These are phyloP conservation scores for Falcaria lacertinaria DNA, from an alignment of 2,888 invertebrate genomes.

Conservation along the genomic window DNA sequence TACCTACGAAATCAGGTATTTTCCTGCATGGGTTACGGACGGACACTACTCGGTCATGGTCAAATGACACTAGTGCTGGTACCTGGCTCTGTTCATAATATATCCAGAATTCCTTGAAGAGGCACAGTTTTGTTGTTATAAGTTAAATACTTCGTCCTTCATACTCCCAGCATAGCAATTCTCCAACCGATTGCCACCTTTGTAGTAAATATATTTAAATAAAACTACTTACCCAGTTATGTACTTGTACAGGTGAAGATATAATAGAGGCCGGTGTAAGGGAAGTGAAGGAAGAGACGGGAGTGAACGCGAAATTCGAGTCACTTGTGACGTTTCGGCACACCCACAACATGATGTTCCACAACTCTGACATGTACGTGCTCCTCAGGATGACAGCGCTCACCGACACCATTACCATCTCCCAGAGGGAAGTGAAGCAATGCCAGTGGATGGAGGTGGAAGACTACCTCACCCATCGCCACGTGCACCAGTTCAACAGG, in stretches of 20 bases:
- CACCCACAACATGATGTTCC: constrained; percentile 86
- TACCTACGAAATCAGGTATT: no score
- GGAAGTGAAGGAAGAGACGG: constrained; percentile 95
- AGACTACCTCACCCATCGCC: constrained; percentile 84
- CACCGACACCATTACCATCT: constrained; percentile 81
- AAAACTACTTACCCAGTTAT: no score
- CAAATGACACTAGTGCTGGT: no score
- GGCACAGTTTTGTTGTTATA: no score
- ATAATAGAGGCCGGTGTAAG: constrained; percentile 88
- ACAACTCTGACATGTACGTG: constrained; percentile 92
- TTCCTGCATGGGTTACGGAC: no score
- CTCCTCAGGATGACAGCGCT: constrained; percentile 86
- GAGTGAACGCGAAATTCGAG: constrained; percentile 85
- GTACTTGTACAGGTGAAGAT: constrained; percentile 84
- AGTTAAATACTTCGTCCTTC: no score
- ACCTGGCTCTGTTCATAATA: no score
- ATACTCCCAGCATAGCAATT: no score
- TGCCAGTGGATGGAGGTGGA: constrained; percentile 90
- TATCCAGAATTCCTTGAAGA: no score
- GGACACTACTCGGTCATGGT: no score
- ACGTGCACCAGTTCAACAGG: constrained; percentile 86
- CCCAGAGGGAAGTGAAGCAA: constrained; percentile 86
- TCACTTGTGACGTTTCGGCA: constrained; percentile 89
- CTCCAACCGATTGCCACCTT: no score
- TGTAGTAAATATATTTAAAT: no score